Base-by-base conservation (phyloP, 2,113 vertebrate genomes). In the Sinocyclocheilus maitianheensis region DNA sequence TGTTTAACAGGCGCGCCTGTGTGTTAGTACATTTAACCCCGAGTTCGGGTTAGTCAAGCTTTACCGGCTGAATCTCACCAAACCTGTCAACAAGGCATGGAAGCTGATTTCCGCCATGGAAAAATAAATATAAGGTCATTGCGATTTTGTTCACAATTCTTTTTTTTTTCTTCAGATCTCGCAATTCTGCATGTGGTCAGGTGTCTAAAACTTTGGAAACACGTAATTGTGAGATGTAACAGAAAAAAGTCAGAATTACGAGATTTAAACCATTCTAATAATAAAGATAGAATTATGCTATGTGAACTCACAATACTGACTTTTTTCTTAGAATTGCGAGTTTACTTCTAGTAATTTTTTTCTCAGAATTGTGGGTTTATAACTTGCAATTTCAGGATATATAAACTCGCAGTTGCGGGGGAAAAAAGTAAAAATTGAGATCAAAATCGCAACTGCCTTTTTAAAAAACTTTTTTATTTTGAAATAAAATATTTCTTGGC, bases 1-100 rank as follows among this genome's bases (percentile, higher is more conserved):
- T 78, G 53, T 55, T 53, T 53, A 53, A 53, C 51, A 53, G 51
- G 62, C 62, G 83, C 51, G 16, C 58, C 22, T n/a, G 51, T 85
- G 55, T 77, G 24, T 83, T 43, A 43, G 43, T 43, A 43, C 43
- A 43, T 43, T 53, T 62, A n/a, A 79, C 53, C 30, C 2, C 8
- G 11, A 79, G 30, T 40, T 30, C 22, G 30, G 53, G 53, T 55
- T 55, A 55, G 71, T 76, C 43, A 1, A 30, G 63, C 63, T 46
- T 75, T 75, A 75, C 72, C 1, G 77, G 18, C 53, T 60, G 26
- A 79, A 13, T 79, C 53, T 58, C 77, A 40, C 3, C 9, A 4
- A 78, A 60, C 48, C 51, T 53, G 51, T 53, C 51, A 53, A 16
- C 51, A 55, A n/a, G 0, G 0, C 5, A 3, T 4, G 12, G 4